Evolutionary conservation across 1,140 invertebrate species (phyloP).

Genomic region (Lucilia sericata): DNA sequence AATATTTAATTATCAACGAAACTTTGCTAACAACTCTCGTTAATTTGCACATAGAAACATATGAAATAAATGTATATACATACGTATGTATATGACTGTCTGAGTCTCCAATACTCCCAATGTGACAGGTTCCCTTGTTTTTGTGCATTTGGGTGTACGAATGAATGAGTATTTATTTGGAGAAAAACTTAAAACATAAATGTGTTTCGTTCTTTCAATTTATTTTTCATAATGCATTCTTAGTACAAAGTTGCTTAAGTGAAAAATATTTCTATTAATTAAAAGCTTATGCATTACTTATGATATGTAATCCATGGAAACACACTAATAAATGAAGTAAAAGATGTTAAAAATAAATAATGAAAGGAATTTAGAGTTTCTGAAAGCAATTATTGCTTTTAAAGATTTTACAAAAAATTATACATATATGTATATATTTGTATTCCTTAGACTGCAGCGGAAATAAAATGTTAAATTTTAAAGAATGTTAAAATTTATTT

Average conservation of each 20-base stretch:
- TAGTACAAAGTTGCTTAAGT: not conserved
- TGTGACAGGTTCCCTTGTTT: not conserved
- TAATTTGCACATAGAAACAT: not conserved
- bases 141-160: not conserved
- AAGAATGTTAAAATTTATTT: no score
- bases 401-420: no score
- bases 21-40: not conserved
- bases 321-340: conserved; percentile 1
- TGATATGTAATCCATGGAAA: conserved; percentile 1
- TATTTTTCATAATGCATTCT: conserved; percentile 10
- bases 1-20: no score
- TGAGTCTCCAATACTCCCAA: not conserved
- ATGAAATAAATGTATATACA: no score
- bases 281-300: conserved; percentile 15
- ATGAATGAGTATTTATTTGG: not conserved
- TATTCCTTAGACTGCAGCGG: no score
- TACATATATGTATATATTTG: no score
- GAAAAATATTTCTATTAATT: conserved; percentile 21
- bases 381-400: no score
- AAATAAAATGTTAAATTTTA: no score
- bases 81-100: not conserved
- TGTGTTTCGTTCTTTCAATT: not conserved
- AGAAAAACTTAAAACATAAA: not conserved
- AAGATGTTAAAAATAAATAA: not conserved
- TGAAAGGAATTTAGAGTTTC: no score